Evolutionary conservation across 2,888 invertebrate genomes (phyloP).

Genomic region (Fragum whitleyi): DNA sequence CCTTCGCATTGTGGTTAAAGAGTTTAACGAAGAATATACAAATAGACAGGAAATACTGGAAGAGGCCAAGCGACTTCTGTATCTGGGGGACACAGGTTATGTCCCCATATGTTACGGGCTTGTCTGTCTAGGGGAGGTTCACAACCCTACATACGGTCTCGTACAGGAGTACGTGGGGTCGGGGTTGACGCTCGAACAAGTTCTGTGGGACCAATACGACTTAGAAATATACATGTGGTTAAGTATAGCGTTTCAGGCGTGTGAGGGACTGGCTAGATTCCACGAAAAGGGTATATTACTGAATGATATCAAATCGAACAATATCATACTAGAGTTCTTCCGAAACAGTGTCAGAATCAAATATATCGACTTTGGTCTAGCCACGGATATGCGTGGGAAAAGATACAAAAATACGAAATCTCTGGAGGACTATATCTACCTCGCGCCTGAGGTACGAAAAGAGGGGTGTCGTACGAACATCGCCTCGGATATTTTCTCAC

Average conservation of each 20-base stretch:
- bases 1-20: conserved; percentile 58
- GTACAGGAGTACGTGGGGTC: conserved; percentile 62
- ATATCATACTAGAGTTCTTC: conserved; percentile 52
- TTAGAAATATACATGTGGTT: conserved; percentile 50
- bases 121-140: conserved; percentile 27
- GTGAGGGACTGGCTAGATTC: conserved; percentile 58
- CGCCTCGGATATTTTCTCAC: conserved; percentile 59
- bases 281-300: conserved; percentile 61
- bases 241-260: conserved; percentile 54
- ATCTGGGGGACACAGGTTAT: conserved; percentile 57
- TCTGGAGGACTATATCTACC: conserved; percentile 57
- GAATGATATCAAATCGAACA: conserved; percentile 64
- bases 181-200: conserved; percentile 56
- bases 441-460: conserved; percentile 60
- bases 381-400: conserved; percentile 61
- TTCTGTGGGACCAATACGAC: conserved; percentile 59
- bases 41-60: conserved; percentile 51
- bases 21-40: conserved; percentile 58
- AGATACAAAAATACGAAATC: conserved; percentile 61
- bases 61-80: conserved; percentile 51
- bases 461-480: conserved; percentile 43
- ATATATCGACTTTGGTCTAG: conserved; percentile 63
- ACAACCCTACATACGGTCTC: conserved; percentile 47
- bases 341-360: conserved; percentile 43
- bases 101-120: conserved; percentile 63